These are phyloP conservation scores for Boleophthalmus pectinirostris DNA, from an alignment of 2,113 vertebrate genomes.

Conservation along the genomic window DNA sequence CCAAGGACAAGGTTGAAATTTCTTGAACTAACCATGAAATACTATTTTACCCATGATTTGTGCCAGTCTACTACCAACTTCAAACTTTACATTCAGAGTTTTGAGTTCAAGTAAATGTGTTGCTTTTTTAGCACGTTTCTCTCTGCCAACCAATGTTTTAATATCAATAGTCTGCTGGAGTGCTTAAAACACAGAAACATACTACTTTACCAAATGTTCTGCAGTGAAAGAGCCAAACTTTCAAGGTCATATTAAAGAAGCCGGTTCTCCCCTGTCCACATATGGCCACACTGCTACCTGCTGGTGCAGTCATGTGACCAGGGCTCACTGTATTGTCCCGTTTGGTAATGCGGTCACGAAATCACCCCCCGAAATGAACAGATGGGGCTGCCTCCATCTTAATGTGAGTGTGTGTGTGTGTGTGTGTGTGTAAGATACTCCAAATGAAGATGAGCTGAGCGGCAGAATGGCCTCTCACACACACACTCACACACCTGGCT, in stretches of 20 bases:
- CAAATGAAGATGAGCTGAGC: slow-evolving; percentile 67
- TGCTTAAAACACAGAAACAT: background rate
- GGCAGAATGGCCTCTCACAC: slow-evolving; percentile 57
- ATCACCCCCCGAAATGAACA: slow-evolving; percentile 55
- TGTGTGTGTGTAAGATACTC: slow-evolving; percentile 37
- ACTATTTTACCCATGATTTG: background rate
- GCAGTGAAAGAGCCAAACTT: background rate
- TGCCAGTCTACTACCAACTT: background rate
- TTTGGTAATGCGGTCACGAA: slow-evolving; percentile 58
- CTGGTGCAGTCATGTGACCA: slow-evolving; percentile 56
- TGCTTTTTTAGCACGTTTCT: background rate
- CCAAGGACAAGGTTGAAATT: background rate
- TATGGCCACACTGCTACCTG: slow-evolving; percentile 50
- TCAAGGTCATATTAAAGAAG: slow-evolving; percentile 2
- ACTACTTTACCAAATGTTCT: background rate
- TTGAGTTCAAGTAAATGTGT: background rate
- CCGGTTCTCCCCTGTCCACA: slow-evolving; percentile 19
- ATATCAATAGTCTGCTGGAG: background rate
- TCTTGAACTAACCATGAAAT: background rate
- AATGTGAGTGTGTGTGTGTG: slow-evolving; percentile 25
- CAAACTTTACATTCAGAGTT: background rate
- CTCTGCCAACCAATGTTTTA: background rate
- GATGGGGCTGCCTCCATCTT: slow-evolving; percentile 46
- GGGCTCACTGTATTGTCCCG: slow-evolving; percentile 49
- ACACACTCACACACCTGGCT: slow-evolving; percentile 43